phyloP scores from a whole-genome alignment of 2,113 vertebrate species.

The Chaetops frenatus region DNA sequence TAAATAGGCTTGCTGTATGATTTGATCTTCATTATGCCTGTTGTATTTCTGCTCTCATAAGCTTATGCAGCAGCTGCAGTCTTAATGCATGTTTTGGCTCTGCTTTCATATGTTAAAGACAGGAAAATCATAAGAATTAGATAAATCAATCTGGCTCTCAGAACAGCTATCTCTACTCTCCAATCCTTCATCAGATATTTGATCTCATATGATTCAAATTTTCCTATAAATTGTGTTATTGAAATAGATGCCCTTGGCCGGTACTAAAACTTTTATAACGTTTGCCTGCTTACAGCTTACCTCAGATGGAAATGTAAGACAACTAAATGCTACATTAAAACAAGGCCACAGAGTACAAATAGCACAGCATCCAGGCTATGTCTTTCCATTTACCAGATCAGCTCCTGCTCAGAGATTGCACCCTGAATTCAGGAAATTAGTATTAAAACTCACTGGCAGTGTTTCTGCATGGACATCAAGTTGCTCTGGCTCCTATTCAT shows the following conservation, averaged over 20 bases:
- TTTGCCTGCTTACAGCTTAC: neutral
- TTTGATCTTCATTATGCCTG: neutral
- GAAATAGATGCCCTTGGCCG: conserved; percentile 16
- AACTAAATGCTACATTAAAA: neutral
- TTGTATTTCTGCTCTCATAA: conserved; percentile 5
- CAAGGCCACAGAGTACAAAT: neutral
- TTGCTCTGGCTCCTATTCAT: neutral
- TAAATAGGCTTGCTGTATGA: neutral
- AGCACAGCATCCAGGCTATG: neutral
- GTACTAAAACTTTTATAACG: neutral
- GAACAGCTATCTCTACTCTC: neutral
- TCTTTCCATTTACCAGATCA: neutral
- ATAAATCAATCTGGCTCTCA: conserved; percentile 27
- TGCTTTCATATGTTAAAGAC: conserved; percentile 37
- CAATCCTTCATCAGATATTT: neutral
- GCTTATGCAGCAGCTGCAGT: conserved; percentile 27
- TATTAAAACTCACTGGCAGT: neutral
- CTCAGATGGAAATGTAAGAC: neutral
- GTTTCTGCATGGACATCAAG: neutral
- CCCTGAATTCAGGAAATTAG: neutral
- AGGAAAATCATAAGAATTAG: conserved; percentile 23
- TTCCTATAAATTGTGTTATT: neutral
- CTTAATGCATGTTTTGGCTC: conserved; percentile 22
- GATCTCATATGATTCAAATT: neutral
- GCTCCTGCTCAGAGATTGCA: neutral